Conservation (phyloP, 2,888 invertebrate species). For the Tiphia femorata region DNA sequence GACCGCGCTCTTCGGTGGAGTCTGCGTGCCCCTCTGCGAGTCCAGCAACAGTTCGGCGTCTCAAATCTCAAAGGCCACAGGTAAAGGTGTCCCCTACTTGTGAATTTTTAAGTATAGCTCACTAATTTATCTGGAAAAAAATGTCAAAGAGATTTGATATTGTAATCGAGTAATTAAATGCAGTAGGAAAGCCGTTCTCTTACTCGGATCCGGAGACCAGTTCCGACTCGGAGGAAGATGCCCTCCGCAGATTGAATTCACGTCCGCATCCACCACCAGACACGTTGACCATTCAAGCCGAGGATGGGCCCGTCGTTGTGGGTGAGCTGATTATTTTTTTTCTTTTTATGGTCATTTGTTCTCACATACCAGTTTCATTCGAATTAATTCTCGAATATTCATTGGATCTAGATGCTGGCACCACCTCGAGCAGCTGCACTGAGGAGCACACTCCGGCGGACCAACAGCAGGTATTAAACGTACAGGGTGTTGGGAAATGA, state of each 20-base stretch:
- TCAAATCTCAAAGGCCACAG: slow-evolving; percentile 62
- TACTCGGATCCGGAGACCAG: slow-evolving; percentile 78
- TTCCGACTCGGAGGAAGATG: slow-evolving; percentile 83
- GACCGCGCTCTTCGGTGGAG: slow-evolving; percentile 67
- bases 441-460: slow-evolving; percentile 56
- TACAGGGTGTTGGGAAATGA: no score
- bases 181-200: slow-evolving; percentile 73
- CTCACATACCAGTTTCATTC: no score
- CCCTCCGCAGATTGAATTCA: slow-evolving; percentile 72
- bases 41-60: slow-evolving; percentile 60
- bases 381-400: no score
- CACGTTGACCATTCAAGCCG: slow-evolving; percentile 68
- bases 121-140: no score
- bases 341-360: no score
- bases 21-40: slow-evolving; percentile 68
- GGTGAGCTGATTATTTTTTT: slow-evolving; percentile 52
- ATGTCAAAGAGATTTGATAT: no score
- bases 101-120: no score
- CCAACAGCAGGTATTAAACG: slow-evolving; percentile 48
- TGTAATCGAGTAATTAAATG: background rate
- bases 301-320: slow-evolving; percentile 65
- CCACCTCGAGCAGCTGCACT: slow-evolving; percentile 51
- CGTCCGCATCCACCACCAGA: slow-evolving; percentile 59
- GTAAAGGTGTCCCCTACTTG: no score
- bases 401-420: slow-evolving; percentile 57